These are phyloP conservation scores for Sylvilagus floridanus DNA, from an alignment of 2,797 vertebrate genomes.

Conservation along the genomic window DNA sequence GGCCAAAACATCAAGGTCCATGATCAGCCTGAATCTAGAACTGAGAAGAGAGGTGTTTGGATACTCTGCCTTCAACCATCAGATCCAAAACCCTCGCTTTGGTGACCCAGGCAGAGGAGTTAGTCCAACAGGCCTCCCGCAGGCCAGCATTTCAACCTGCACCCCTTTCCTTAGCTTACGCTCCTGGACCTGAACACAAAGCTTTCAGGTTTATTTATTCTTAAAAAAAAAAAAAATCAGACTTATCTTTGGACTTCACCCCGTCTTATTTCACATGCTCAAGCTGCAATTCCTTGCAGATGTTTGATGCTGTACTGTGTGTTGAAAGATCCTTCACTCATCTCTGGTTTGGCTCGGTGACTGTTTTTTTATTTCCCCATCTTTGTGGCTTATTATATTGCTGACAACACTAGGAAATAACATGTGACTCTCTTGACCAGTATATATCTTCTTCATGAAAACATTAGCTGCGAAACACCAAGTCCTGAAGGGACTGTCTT, in stretches of 20 bases:
- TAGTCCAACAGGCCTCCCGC: background rate
- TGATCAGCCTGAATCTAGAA: conserved; percentile 23
- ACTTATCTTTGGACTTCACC: conserved; percentile 80
- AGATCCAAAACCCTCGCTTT: background rate
- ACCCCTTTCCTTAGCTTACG: background rate
- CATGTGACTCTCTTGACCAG: conserved; percentile 37
- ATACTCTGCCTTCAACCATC: conserved; percentile 34
- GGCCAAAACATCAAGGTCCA: conserved; percentile 11
- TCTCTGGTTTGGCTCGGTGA: background rate
- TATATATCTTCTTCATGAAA: conserved; percentile 42
- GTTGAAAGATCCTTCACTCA: conserved; percentile 8
- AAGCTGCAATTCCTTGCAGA: conserved; percentile 72
- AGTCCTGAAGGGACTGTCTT: conserved; percentile 2
- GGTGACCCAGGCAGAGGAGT: background rate
- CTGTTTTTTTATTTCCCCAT: background rate
- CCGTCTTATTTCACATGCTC: conserved; percentile 57
- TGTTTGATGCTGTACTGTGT: background rate
- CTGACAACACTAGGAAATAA: conserved; percentile 66
- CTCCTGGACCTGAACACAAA: conserved; percentile 52
- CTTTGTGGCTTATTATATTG: conserved; percentile 41
- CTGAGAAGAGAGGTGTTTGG: conserved; percentile 37
- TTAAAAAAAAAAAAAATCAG: conserved; percentile 62
- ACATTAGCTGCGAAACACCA: conserved; percentile 32
- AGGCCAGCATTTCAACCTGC: background rate
- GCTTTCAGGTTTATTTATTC: conserved; percentile 62